A percentile compares a stretch with the other conserved stretches of the same genome.
These are phyloP conservation scores for Scaptomyza montana DNA, from an alignment of 1,140 invertebrate genomes.

Conservation along the genomic window DNA sequence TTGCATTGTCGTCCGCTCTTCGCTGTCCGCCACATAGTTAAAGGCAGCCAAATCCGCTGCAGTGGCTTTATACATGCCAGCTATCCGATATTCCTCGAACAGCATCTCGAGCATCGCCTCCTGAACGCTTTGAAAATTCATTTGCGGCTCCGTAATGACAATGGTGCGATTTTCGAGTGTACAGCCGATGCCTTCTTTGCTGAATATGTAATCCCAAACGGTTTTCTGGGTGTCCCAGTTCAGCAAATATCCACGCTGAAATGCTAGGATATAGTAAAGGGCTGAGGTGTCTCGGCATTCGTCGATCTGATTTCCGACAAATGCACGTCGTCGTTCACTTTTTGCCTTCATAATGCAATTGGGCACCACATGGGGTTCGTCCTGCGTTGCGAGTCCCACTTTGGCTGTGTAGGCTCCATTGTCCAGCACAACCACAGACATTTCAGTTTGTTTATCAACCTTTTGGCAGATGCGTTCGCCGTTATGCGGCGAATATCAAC, in stretches of 20 bases:
- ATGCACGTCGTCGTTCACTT: conserved; percentile 95
- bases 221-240: conserved; percentile 98
- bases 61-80: conserved; percentile 92
- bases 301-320: conserved; percentile 96
- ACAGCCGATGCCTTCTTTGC: conserved; percentile 93
- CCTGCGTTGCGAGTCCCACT: conserved; percentile 89
- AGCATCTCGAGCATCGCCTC: conserved; percentile 97
- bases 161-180: conserved; percentile 91
- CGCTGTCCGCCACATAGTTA: conserved; percentile 85
- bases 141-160: conserved; percentile 97
- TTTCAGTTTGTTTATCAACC: conserved; percentile 5
- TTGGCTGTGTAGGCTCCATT: conserved; percentile 95
- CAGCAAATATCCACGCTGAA: conserved; percentile 97
- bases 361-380: conserved; percentile 89
- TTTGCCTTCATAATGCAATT: conserved; percentile 99
- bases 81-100: conserved; percentile 98
- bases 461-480: conserved; percentile 6
- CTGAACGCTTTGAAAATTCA: conserved; percentile 96
- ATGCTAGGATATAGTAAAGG: conserved; percentile 96
- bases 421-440: conserved; percentile 87
- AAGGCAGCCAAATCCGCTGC: conserved; percentile 89
- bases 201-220: conserved; percentile 98
- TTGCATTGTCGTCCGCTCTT: conserved; percentile 70
- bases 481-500: conserved; percentile 1
- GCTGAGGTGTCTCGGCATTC: conserved; percentile 98